These are phyloP conservation scores for Molossus molossus DNA, from an alignment of 2,797 vertebrate species.

Conservation along the genomic window DNA sequence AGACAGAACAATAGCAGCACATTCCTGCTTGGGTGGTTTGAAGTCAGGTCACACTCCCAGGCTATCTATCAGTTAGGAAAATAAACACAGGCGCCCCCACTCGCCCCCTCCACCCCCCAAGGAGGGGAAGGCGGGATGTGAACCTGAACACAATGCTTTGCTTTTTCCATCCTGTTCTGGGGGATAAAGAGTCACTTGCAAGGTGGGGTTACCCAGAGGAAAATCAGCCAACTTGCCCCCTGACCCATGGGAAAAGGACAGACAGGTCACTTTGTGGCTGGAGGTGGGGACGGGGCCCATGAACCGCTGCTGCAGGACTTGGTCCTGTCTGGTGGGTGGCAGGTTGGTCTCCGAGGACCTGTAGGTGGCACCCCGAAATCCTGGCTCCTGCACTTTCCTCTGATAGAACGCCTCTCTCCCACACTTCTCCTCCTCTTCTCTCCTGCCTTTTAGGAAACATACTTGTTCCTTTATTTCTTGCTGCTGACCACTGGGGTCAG, in stretches of 20 bases:
- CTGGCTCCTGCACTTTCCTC: not conserved
- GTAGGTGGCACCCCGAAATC: fast-evolving
- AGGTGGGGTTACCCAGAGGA: not conserved
- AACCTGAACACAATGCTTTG: not conserved
- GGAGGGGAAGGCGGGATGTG: not conserved
- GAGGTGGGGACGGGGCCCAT: fast-evolving
- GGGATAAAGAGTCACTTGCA: constrained; percentile 20
- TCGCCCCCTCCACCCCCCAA: fast-evolving
- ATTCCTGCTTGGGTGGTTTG: constrained; percentile 13
- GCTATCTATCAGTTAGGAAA: constrained; percentile 25
- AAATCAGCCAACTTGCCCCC: not conserved
- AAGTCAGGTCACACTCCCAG: not conserved
- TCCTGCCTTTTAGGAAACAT: fast-evolving
- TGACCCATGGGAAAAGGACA: not conserved
- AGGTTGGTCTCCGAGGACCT: not conserved
- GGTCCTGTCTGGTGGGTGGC: not conserved
- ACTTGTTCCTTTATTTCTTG: not conserved
- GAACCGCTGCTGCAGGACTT: fast-evolving
- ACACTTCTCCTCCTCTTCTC: fast-evolving
- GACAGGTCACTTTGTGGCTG: fast-evolving
- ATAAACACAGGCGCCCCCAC: not conserved
- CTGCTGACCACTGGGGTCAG: fast-evolving
- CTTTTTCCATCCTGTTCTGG: not conserved
- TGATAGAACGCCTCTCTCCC: not conserved
- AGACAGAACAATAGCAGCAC: constrained; percentile 34